A percentile compares a stretch with the other conserved stretches of the same genome.
Evolutionary conservation across 2,113 vertebrate genomes (phyloP).

Genomic region (Ahaetulla prasina): DNA sequence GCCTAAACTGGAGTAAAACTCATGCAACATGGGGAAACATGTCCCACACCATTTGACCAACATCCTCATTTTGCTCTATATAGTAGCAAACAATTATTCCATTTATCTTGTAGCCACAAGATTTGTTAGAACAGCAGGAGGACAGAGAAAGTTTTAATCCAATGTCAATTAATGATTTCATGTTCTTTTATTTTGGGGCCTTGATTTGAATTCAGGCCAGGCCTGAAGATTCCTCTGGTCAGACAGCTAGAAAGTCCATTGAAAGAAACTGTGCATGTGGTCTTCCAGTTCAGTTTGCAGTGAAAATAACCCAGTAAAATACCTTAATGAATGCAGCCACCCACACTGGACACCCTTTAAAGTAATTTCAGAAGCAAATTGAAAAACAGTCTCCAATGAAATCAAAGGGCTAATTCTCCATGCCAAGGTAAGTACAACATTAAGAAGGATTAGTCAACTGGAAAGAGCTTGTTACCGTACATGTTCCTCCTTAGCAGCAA

Average conservation of each 20-base stretch:
- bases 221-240: conserved; percentile 68
- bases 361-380: conserved; percentile 62
- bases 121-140: conserved; percentile 42
- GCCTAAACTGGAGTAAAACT: background rate
- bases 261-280: conserved; percentile 69
- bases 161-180: conserved; percentile 62
- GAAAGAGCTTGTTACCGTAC: conserved; percentile 38
- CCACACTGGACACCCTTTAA: conserved; percentile 63
- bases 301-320: conserved; percentile 62
- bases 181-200: conserved; percentile 62
- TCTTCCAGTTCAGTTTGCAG: conserved; percentile 56
- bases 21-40: conserved; percentile 22
- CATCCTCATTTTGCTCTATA: background rate
- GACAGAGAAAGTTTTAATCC: conserved; percentile 56
- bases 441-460: conserved; percentile 10
- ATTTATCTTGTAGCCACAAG: conserved; percentile 41
- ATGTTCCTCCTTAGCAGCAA: conserved; percentile 31
- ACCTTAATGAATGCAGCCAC: conserved; percentile 75
- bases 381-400: conserved; percentile 51
- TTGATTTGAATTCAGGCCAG: conserved; percentile 68
- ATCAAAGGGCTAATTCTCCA: conserved; percentile 62
- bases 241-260: conserved; percentile 73
- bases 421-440: conserved; percentile 49
- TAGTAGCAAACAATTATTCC: conserved; percentile 48
- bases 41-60: background rate